Evolutionary conservation across 2,888 invertebrate genomes (phyloP), one percentile per base, ranked within the genome.

Genomic region (Conchocele bisecta): DNA sequence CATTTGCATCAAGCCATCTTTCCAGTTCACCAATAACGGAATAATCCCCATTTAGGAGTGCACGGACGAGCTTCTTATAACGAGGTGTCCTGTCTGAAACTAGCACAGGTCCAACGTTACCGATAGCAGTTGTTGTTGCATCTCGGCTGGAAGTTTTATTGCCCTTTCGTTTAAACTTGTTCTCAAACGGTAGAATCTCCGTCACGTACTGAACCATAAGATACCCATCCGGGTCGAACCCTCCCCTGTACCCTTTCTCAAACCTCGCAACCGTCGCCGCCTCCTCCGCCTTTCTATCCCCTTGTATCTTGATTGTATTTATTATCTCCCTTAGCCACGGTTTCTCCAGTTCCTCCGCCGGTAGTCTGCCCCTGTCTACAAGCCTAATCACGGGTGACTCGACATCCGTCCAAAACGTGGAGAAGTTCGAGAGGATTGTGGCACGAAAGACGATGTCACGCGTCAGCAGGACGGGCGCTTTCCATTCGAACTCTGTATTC

Each of bases 281-380:
- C 42, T 64, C 53, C 35, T 39, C 59, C 26, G 41, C 24, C 7
- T 24, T 33, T n/a, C 37, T 50, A 24, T 76, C 72, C 7, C 44
- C 56, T 37, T 44, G 24, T 29, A 54, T 44, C 39, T 72, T 51
- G 0, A 63, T 50, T 5, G 68, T 65, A 31, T 57, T 71, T 7
- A 72, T 58, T 5, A 76, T 69, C 44, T 76, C 76, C 39, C 61
- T 60, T 13, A 76, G 29, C 76, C 76, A 76, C 2, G 76, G 76
- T 31, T 41, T 51, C 42, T 72, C 54, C 22, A 76, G 24, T n/a
- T 11, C 39, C 35, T 76, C 71, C 22, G 61, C 69, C 3, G 68
- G 68, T 15, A 68, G 56, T n/a, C 4, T 44, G n/a, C 54, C 61
- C 1, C 28, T 50, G 13, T 51, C 20, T 4, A 29, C 22, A 3